Percentiles rank a stretch among this genome's conserved stretches.
Conservation (phyloP, 2,888 invertebrate species). For the Therioaphis trifolii region DNA sequence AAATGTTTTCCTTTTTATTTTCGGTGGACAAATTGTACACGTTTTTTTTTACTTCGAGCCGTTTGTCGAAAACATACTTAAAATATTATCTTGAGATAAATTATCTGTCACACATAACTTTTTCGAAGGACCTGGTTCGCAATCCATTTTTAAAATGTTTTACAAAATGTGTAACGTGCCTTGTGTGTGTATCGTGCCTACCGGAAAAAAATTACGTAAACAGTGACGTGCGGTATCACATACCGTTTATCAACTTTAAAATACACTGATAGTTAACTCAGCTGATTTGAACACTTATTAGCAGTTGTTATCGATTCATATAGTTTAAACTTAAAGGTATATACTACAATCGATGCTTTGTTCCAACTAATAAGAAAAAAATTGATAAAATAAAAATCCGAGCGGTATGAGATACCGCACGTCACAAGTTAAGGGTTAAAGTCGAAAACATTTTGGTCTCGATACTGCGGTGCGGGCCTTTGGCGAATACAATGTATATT, state of each 20-base stretch:
- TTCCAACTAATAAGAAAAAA: too few relatives aligned
- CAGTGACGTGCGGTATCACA: slow-evolving; percentile 13
- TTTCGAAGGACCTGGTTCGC: not conserved
- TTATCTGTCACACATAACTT: not conserved
- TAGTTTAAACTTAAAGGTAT: slow-evolving; percentile 19
- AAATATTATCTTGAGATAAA: not conserved
- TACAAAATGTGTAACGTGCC: slow-evolving; percentile 18
- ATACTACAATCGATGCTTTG: slow-evolving; percentile 18
- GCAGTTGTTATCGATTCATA: slow-evolving; percentile 6
- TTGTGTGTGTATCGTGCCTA: too few relatives aligned
- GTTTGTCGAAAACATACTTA: not conserved
- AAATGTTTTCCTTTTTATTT: too few relatives aligned
- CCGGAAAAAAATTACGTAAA: not conserved
- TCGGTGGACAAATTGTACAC: too few relatives aligned
- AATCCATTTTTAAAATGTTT: not conserved
- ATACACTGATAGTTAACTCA: slow-evolving; percentile 23
- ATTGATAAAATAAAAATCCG: too few relatives aligned
- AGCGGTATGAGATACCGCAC: too few relatives aligned
- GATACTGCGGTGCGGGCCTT: too few relatives aligned
- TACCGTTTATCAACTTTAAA: too few relatives aligned
- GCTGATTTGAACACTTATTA: not conserved
- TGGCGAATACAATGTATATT: too few relatives aligned
- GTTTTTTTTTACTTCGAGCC: slow-evolving; percentile 1
- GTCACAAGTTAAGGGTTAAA: too few relatives aligned
- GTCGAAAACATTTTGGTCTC: too few relatives aligned